Base-by-base conservation (phyloP, 2,888 invertebrate species). In the Molorchus minor region DNA sequence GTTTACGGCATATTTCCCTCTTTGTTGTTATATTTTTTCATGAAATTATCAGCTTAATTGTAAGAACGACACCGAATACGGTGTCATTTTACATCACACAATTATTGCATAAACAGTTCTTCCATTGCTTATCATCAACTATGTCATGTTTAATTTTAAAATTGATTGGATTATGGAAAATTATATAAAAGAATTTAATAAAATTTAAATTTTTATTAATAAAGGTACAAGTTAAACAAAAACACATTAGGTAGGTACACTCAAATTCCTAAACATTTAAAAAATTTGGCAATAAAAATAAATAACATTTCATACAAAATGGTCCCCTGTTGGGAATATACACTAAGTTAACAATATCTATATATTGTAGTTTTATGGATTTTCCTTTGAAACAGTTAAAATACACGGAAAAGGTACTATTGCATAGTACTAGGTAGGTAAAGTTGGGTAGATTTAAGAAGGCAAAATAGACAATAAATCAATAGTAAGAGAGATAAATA, bases 181-280 rank as follows among this genome's bases (percentile, higher is more conserved):
- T n/a, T n/a, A 25, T 25, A 8, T 25, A 8, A 25, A 25, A 25
- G 5, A 5, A 8, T 8, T 25, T 5, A 25, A 25, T 5, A 25
- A 1, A 51, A 25, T 51, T 40, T 3, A 51, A 25, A 12, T 25
- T 52, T 52, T 52, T 52, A 52, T 52, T 52, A 52, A 41, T 52
- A 52, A 52, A 40, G 29, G 41, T 52, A 41, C 17, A 52, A 45
- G 45, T 30, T 45, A 30, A 45, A 52, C 40, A 73, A 74, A 75
- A 71, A 75, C 74, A 67, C 69, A 67, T 69, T 62, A n/a, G n/a
- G n/a, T n/a, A n/a, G n/a, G n/a, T 62, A 69, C 71, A 70, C 69
- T 71, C 73, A 70, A 71, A 76, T 77, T 75, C 69, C 75, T 75
- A 77, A 77, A 75, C 75, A 74, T 72, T 71, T 72, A 69, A 66